Conservation (phyloP, 2,113 vertebrate genomes). For the Falco punctatus region DNA sequence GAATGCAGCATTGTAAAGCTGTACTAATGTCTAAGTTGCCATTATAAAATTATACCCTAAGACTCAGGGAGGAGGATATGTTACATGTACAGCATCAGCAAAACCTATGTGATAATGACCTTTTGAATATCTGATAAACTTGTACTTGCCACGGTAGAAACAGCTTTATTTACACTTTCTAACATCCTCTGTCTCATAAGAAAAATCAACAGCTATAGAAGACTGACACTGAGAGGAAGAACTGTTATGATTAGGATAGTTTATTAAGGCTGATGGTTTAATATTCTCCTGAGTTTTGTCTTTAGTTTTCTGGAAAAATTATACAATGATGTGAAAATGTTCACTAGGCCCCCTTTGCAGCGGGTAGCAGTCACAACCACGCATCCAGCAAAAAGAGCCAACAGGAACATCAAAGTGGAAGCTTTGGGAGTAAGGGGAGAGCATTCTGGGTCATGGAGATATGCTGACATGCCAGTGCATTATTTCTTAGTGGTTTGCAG, state of each 20-base stretch:
- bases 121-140: neutral
- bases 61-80: neutral
- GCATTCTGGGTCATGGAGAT: neutral
- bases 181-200: neutral
- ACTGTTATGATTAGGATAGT: neutral
- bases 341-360: neutral
- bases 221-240: neutral
- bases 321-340: neutral
- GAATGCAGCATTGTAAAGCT: slow-evolving; percentile 44
- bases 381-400: neutral
- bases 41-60: neutral
- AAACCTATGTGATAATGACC: neutral
- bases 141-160: neutral
- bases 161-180: neutral
- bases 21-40: neutral
- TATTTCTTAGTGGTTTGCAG: neutral
- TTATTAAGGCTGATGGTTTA: slow-evolving; percentile 1
- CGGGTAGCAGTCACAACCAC: neutral
- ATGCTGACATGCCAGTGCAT: neutral
- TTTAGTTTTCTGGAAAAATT: neutral
- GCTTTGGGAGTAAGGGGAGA: neutral
- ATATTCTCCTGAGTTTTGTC: neutral
- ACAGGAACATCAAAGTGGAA: neutral
- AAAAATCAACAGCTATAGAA: slow-evolving; percentile 7
- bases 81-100: neutral